Evolutionary conservation across 2,797 vertebrate species (phyloP).

Genomic region (Melopsittacus undulatus): DNA sequence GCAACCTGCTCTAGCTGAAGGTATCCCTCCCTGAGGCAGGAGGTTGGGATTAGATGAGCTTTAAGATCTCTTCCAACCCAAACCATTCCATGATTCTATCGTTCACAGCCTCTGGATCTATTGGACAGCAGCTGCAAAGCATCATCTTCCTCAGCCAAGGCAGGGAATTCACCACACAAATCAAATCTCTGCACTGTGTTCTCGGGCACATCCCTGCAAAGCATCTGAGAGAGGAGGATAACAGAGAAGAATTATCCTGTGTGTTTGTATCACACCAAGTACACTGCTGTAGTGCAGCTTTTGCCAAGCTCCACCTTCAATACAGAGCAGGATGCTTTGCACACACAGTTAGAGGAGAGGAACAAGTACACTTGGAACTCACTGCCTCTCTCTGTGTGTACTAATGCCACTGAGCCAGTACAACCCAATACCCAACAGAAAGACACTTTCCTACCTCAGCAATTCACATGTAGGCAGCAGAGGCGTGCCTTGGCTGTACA

Average conservation of each 20-base stretch:
- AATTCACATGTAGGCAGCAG: not conserved
- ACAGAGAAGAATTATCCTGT: not conserved
- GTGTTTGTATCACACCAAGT: not conserved
- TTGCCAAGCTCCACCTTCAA: not conserved
- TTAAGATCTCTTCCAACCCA: not conserved
- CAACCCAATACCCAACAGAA: not conserved
- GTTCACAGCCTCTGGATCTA: not conserved
- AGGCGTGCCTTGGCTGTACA: fast-evolving
- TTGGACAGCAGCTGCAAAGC: not conserved
- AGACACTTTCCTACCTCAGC: not conserved
- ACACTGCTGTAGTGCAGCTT: not conserved
- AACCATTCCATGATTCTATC: not conserved
- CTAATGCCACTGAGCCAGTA: fast-evolving
- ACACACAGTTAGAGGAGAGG: not conserved
- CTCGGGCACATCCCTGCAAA: not conserved
- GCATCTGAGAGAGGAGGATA: not conserved
- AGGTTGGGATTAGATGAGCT: not conserved
- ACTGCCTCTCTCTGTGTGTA: fast-evolving
- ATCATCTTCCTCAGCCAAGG: not conserved
- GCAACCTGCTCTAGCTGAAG: not conserved
- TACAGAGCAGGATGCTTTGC: not conserved
- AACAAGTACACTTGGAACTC: not conserved
- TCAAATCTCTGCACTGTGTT: not conserved
- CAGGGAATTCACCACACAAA: not conserved
- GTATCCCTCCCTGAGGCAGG: not conserved